phyloP scores from a whole-genome alignment of 2,113 vertebrate species.

The Mola mola region DNA sequence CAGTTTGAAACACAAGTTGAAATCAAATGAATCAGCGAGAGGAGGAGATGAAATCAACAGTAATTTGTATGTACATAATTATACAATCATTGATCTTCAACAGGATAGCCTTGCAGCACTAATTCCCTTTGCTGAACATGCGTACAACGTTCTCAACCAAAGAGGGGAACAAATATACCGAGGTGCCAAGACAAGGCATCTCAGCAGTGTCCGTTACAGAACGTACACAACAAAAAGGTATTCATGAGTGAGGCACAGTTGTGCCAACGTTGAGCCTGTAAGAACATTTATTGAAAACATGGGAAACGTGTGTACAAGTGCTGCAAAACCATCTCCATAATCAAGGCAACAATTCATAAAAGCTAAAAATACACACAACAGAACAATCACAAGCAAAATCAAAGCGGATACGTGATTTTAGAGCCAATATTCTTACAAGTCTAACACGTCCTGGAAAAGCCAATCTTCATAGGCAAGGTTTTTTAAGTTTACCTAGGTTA shows the following conservation, averaged over 20 bases:
- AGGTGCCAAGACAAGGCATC: background rate
- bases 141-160: conserved; percentile 4
- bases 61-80: conserved; percentile 25
- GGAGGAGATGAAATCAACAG: conserved; percentile 51
- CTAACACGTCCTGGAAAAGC: conserved; percentile 28
- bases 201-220: background rate
- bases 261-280: background rate
- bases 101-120: conserved; percentile 57
- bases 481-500: background rate
- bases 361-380: conserved; percentile 45
- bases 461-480: conserved; percentile 8
- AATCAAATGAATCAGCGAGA: conserved; percentile 53
- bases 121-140: conserved; percentile 69
- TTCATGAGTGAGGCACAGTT: conserved; percentile 7
- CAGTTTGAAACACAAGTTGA: conserved; percentile 40
- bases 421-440: conserved; percentile 30
- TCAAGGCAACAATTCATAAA: conserved; percentile 58
- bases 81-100: conserved; percentile 21
- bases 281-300: conserved; percentile 14
- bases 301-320: conserved; percentile 22
- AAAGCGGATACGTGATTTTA: conserved; percentile 30
- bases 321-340: conserved; percentile 56
- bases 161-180: background rate
- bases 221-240: background rate
- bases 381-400: conserved; percentile 51